These are phyloP conservation scores for Columba livia DNA, from an alignment of 2,113 vertebrate genomes.

Conservation along the genomic window DNA sequence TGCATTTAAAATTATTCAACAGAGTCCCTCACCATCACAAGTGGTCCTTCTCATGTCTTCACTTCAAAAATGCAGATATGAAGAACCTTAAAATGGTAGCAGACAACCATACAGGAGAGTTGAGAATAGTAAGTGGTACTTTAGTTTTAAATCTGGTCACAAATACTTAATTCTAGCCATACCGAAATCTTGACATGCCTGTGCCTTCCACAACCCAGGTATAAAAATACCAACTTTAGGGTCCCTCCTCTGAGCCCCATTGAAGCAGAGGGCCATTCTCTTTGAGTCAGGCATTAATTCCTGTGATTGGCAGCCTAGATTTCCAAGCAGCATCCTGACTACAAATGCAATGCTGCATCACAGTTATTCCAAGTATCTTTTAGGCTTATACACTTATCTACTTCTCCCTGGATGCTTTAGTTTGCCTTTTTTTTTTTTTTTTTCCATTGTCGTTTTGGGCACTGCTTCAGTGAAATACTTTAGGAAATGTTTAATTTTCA, in stretches of 20 bases:
- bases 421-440: background rate
- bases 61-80: background rate
- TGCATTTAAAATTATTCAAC: background rate
- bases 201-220: background rate
- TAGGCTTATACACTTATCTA: background rate
- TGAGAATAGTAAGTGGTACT: background rate
- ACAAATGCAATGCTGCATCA: background rate
- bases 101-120: background rate
- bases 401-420: background rate
- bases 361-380: background rate
- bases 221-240: background rate
- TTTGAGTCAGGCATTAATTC: background rate
- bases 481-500: background rate
- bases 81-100: background rate
- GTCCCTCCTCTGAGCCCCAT: background rate
- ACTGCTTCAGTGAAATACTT: background rate
- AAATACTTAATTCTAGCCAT: background rate
- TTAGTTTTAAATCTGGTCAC: background rate
- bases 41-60: background rate
- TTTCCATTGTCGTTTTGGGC: background rate
- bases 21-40: background rate
- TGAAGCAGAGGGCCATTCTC: background rate
- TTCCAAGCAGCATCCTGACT: background rate
- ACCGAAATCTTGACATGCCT: background rate
- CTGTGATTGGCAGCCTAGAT: accelerated